phyloP scores from a whole-genome alignment of 2,797 vertebrate species.

The Pantherophis vulpinus region DNA sequence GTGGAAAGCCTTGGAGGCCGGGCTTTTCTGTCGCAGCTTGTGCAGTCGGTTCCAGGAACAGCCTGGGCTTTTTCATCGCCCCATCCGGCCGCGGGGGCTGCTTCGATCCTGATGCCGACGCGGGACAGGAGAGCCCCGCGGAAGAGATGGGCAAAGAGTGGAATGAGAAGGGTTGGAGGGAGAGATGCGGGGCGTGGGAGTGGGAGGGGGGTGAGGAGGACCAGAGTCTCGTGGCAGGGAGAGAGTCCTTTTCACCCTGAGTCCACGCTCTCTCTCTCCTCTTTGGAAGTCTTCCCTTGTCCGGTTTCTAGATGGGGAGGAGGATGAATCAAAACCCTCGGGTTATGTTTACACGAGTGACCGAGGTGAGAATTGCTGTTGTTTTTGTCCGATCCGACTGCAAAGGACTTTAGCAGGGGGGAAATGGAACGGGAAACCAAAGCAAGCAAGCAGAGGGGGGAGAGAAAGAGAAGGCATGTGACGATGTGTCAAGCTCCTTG shows the following conservation, averaged over 20 bases:
- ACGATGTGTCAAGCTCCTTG: not conserved
- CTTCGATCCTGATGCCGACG: slow-evolving; percentile 34
- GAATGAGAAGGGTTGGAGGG: not conserved
- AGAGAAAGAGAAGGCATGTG: not conserved
- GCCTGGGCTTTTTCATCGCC: not conserved
- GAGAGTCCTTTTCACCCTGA: not conserved
- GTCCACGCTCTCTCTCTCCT: not conserved
- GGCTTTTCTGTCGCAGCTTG: slow-evolving; percentile 43
- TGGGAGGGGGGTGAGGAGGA: not conserved
- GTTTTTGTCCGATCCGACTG: not conserved
- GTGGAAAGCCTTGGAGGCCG: not conserved
- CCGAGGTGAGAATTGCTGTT: not conserved
- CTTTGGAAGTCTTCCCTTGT: slow-evolving; percentile 11
- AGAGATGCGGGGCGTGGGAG: not conserved
- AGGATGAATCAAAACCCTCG: no score
- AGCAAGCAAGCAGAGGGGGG: not conserved
- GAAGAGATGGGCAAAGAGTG: not conserved
- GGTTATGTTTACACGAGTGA: not conserved
- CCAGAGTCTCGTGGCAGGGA: not conserved
- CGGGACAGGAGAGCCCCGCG: slow-evolving; percentile 37
- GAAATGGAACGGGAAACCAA: not conserved
- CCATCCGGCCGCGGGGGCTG: not conserved
- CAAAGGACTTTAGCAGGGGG: slow-evolving; percentile 18
- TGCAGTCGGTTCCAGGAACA: slow-evolving; percentile 12
- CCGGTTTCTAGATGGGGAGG: not conserved